Percentiles rank a stretch among this genome's conserved stretches.
Conservation (phyloP, 2,113 vertebrate genomes). For the Pristiophorus japonicus region DNA sequence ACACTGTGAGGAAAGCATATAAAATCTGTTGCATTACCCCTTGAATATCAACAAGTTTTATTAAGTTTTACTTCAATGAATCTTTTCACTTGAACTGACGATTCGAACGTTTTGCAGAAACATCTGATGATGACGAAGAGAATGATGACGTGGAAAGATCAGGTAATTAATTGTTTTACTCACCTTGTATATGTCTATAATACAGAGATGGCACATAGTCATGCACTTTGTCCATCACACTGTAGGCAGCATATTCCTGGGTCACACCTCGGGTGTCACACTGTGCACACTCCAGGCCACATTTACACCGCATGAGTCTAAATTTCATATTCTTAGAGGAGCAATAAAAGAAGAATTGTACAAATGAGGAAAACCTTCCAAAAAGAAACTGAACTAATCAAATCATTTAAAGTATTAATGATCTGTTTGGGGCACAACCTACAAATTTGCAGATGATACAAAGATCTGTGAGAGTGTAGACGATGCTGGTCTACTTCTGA, state of each 20-base stretch:
- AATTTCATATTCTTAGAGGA: neutral
- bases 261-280: neutral
- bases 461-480: neutral
- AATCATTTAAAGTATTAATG: neutral
- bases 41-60: neutral
- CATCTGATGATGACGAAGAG: neutral
- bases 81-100: neutral
- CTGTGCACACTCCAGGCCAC: neutral
- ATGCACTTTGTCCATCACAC: neutral
- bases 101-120: neutral
- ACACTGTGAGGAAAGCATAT: neutral
- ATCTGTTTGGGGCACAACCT: neutral
- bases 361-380: neutral
- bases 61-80: neutral
- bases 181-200: neutral
- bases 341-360: neutral
- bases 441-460: neutral
- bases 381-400: neutral
- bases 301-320: neutral
- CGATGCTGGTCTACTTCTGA: neutral
- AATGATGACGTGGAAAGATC: neutral
- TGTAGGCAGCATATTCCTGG: neutral
- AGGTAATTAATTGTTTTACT: conserved; percentile 1
- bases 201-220: neutral
- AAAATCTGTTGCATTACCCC: too few relatives aligned